Conservation (phyloP, 2,113 vertebrate genomes). For the Polypterus senegalus region DNA sequence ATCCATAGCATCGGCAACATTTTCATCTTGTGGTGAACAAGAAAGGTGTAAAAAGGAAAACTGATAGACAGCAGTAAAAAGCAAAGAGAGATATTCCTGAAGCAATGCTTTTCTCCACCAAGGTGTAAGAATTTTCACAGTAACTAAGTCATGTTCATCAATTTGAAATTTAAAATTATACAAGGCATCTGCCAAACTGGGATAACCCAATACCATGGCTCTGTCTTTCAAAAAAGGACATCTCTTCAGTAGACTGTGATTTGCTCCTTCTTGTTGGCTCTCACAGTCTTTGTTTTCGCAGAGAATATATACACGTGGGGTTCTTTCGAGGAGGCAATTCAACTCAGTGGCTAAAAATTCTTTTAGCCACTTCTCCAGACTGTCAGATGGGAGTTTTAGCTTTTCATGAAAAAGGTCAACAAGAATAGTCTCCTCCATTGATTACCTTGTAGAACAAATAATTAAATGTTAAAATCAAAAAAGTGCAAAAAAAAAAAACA, state of each 20-base stretch:
- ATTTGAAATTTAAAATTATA: slow-evolving; percentile 63
- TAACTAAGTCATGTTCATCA: slow-evolving; percentile 51
- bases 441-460: slow-evolving; percentile 26
- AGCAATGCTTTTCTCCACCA: slow-evolving; percentile 40
- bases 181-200: slow-evolving; percentile 44
- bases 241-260: neutral
- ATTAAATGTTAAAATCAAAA: slow-evolving; percentile 9
- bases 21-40: too few species aligned
- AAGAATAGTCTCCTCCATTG: slow-evolving; percentile 22
- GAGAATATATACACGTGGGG: slow-evolving; percentile 18
- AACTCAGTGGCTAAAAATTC: neutral
- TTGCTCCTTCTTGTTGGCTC: neutral
- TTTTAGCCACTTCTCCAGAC: slow-evolving; percentile 17
- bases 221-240: too few species aligned
- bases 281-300: neutral
- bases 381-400: slow-evolving; percentile 9
- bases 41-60: slow-evolving; percentile 26
- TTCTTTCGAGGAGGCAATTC: too few species aligned
- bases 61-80: slow-evolving; percentile 70
- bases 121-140: slow-evolving; percentile 51
- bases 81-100: slow-evolving; percentile 45
- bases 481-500: neutral
- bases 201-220: slow-evolving; percentile 27
- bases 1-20: neutral
- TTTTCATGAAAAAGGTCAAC: slow-evolving; percentile 24